A percentile compares a stretch with the other conserved stretches of the same genome.
Conservation (phyloP, 1,140 invertebrate genomes). For the Pseudobourletiella spinata region DNA sequence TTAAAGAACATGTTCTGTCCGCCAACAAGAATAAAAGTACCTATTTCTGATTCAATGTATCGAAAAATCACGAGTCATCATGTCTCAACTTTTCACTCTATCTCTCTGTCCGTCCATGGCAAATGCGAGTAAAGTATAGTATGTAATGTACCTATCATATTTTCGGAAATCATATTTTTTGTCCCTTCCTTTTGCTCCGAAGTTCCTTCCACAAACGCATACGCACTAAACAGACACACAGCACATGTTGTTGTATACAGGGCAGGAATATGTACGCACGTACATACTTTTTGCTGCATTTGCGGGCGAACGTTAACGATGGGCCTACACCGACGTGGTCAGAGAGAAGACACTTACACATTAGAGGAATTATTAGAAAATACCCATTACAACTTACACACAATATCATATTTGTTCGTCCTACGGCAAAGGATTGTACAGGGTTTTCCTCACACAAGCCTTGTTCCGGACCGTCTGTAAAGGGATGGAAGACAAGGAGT, state of each 20-base stretch:
- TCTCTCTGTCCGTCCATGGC: not conserved
- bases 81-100: constrained; percentile 13
- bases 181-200: too few relatives aligned
- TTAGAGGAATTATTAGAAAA: not conserved
- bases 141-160: too few relatives aligned
- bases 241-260: too few relatives aligned
- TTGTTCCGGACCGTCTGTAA: not conserved
- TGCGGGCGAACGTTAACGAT: too few relatives aligned
- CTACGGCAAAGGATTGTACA: not conserved
- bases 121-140: too few relatives aligned
- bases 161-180: too few relatives aligned
- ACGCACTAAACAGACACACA: too few relatives aligned
- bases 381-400: not conserved
- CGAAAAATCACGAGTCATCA: constrained; percentile 22
- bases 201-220: too few relatives aligned
- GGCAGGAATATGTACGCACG: too few relatives aligned
- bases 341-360: not conserved
- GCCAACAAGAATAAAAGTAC: constrained; percentile 8
- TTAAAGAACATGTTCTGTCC: constrained; percentile 6
- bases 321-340: too few relatives aligned
- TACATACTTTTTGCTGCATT: too few relatives aligned
- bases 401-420: constrained; percentile 5
- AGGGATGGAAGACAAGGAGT: constrained; percentile 15
- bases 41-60: constrained; percentile 16
- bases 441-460: not conserved